Conservation (phyloP, 2,797 vertebrate genomes). For the Sternarchorhynchus goeldii region DNA sequence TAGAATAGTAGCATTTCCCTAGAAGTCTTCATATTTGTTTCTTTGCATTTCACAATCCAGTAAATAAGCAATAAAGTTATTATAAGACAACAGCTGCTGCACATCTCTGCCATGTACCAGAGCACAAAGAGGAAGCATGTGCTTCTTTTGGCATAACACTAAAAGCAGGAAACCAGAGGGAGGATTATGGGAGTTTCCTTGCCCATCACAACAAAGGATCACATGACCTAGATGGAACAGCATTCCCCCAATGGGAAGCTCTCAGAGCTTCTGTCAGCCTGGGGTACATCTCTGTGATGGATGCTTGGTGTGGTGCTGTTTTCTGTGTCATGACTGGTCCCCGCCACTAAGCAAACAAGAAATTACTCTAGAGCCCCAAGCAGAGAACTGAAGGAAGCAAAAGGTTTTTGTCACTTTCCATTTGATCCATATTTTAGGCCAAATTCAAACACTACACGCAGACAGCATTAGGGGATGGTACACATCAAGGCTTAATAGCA, state of each 20-base stretch:
- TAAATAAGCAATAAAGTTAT: no score
- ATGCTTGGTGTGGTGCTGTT: constrained; percentile 32
- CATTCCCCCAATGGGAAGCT: constrained; percentile 22
- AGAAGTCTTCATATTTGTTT: neutral
- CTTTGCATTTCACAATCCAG: neutral
- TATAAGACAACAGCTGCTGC: neutral
- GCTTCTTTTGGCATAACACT: constrained; percentile 9
- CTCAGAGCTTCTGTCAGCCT: constrained; percentile 3
- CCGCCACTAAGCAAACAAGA: constrained; percentile 16
- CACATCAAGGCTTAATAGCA: neutral
- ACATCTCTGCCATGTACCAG: no score
- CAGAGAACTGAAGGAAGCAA: constrained; percentile 55
- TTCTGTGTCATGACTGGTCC: constrained; percentile 47
- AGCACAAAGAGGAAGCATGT: neutral
- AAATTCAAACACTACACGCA: neutral
- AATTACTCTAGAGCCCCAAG: constrained; percentile 47
- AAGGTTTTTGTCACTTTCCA: constrained; percentile 58
- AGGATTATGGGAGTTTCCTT: constrained; percentile 1
- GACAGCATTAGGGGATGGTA: no score
- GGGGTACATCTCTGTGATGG: constrained; percentile 16
- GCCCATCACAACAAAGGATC: constrained; percentile 60
- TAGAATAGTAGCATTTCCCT: neutral
- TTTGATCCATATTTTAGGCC: neutral
- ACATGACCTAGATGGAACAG: constrained; percentile 69
- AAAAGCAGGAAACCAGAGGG: neutral